phyloP scores from a whole-genome alignment of 2,113 vertebrate genomes.

The Amazona guildingii region DNA sequence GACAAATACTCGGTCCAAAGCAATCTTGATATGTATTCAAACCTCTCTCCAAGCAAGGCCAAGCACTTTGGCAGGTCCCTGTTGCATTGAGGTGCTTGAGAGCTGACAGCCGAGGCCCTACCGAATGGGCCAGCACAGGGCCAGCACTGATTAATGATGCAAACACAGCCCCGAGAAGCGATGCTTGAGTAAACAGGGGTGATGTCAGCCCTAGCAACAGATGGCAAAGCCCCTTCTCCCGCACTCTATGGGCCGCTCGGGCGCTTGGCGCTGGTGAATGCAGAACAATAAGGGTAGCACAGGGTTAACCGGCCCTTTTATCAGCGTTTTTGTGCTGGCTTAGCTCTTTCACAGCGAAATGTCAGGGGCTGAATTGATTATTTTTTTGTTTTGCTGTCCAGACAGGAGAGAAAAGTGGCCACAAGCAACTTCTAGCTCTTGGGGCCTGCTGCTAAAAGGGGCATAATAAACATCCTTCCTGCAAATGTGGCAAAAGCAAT shows the following conservation, averaged over 20 bases:
- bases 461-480: neutral
- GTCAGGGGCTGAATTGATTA: slow-evolving; percentile 57
- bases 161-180: neutral
- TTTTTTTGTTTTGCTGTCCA: slow-evolving; percentile 56
- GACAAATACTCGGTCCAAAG: neutral
- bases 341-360: slow-evolving; percentile 67
- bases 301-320: slow-evolving; percentile 70
- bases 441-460: neutral
- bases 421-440: slow-evolving; percentile 53
- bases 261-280: neutral
- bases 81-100: neutral
- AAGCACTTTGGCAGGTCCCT: slow-evolving; percentile 31
- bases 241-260: neutral
- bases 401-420: slow-evolving; percentile 52
- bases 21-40: slow-evolving; percentile 17
- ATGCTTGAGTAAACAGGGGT: slow-evolving; percentile 21
- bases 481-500: neutral
- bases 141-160: slow-evolving; percentile 33
- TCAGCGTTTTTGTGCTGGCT: slow-evolving; percentile 37
- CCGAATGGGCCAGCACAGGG: slow-evolving; percentile 32
- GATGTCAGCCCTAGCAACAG: slow-evolving; percentile 76
- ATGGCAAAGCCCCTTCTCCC: slow-evolving; percentile 52
- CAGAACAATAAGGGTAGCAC: slow-evolving; percentile 60
- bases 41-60: neutral
- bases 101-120: slow-evolving; percentile 2